These are phyloP conservation scores for Pterocles gutturalis DNA, from an alignment of 2,113 vertebrate genomes.

Conservation along the genomic window DNA sequence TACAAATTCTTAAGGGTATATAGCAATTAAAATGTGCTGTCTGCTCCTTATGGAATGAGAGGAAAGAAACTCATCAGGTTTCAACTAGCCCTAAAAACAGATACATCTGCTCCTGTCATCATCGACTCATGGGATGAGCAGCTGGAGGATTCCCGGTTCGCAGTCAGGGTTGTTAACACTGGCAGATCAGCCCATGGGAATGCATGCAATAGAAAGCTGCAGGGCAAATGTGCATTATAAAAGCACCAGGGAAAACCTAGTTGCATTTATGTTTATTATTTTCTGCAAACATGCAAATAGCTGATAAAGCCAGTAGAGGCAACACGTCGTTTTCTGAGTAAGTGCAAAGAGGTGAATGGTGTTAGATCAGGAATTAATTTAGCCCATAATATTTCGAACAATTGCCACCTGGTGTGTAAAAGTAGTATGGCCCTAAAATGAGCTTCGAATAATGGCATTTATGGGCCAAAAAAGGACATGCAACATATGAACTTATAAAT, in stretches of 20 bases:
- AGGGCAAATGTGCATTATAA: not conserved
- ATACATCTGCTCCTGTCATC: not conserved
- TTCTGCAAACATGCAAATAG: not conserved
- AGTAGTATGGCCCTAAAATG: not conserved
- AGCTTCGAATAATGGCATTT: not conserved
- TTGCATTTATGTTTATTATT: not conserved
- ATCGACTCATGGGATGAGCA: not conserved
- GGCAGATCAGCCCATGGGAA: not conserved
- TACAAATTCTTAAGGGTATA: not conserved
- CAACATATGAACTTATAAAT: not conserved
- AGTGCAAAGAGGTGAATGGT: not conserved
- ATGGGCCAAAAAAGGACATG: not conserved
- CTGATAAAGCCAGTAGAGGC: not conserved
- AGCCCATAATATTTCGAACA: not conserved
- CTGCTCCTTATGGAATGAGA: not conserved
- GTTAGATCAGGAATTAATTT: not conserved
- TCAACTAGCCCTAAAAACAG: not conserved
- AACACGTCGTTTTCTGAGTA: fast-evolving
- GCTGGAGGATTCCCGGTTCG: not conserved
- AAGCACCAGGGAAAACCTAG: not conserved
- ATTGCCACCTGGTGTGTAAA: not conserved
- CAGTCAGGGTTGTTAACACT: not conserved
- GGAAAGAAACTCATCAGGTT: slow-evolving; percentile 22
- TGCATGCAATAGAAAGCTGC: not conserved
- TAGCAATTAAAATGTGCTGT: not conserved